Conservation (phyloP, 2,113 vertebrate genomes). For the Gymnorhina tibicen region DNA sequence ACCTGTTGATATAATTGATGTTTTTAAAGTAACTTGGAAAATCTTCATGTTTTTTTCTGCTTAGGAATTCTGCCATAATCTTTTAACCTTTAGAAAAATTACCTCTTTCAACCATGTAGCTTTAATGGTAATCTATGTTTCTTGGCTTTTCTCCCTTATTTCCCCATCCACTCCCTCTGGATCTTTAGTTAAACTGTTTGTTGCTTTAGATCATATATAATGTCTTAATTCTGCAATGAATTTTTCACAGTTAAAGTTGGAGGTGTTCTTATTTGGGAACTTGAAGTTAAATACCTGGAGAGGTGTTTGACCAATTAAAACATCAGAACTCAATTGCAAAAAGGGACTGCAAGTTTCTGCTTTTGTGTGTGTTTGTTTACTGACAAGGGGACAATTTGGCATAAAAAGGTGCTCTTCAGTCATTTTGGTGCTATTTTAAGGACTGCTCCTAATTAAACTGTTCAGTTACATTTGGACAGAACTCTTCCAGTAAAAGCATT, state of each 20-base stretch:
- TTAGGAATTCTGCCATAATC: not conserved
- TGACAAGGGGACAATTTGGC: not conserved
- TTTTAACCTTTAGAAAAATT: not conserved
- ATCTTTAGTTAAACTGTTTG: not conserved
- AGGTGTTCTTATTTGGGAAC: not conserved
- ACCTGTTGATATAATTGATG: not conserved
- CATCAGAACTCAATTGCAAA: not conserved
- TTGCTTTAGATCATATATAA: not conserved
- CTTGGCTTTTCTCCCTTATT: not conserved
- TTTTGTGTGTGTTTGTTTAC: not conserved
- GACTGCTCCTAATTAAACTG: not conserved
- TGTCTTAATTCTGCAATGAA: not conserved
- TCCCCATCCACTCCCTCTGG: not conserved
- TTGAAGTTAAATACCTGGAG: not conserved
- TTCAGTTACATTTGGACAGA: not conserved
- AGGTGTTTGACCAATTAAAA: not conserved
- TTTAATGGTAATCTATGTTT: not conserved
- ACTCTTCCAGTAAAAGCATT: not conserved
- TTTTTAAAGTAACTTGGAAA: not conserved
- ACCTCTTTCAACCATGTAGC: not conserved
- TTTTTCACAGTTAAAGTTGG: not conserved
- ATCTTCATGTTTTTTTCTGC: not conserved
- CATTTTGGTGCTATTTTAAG: not conserved
- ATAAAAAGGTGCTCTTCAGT: not conserved
- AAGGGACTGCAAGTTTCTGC: not conserved